Conservation (phyloP, 2,797 vertebrate species). For the Diglossa cyanea region DNA sequence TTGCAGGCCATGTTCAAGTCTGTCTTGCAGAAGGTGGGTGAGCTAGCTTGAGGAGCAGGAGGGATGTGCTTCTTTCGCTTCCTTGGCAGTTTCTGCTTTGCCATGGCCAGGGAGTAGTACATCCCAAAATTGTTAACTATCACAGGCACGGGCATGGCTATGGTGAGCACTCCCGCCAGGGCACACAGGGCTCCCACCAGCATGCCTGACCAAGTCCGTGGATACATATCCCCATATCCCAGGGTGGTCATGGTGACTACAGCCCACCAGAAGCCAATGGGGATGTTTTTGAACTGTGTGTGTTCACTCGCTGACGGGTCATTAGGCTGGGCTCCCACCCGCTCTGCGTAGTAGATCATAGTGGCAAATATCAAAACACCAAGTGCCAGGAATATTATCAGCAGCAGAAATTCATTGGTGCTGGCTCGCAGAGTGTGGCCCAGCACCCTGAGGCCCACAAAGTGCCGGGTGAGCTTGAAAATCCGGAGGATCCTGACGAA, state of each 20-base stretch:
- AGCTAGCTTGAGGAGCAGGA: constrained; percentile 86
- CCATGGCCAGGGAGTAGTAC: constrained; percentile 99
- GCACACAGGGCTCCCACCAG: constrained; percentile 97
- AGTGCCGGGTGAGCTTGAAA: constrained; percentile 97
- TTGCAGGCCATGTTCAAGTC: constrained; percentile 93
- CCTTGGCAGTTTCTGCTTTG: constrained; percentile 96
- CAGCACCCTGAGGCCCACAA: constrained; percentile 92
- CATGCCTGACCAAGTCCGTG: constrained; percentile 98
- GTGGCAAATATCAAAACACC: constrained; percentile 98
- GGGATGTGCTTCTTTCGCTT: constrained; percentile 98
- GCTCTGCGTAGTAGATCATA: constrained; percentile 98
- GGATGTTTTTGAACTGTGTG: constrained; percentile 98
- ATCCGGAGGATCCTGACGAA: constrained; percentile 97
- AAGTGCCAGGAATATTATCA: constrained; percentile 96
- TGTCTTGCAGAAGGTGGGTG: constrained; percentile 91
- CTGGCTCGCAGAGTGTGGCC: constrained; percentile 95
- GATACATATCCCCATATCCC: constrained; percentile 98
- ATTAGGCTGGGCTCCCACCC: constrained; percentile 91
- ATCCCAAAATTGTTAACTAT: constrained; percentile 99
- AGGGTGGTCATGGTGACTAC: constrained; percentile 98
- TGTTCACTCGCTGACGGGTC: constrained; percentile 92
- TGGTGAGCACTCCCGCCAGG: constrained; percentile 94
- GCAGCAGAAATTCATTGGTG: constrained; percentile 95
- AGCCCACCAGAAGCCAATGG: constrained; percentile 99
- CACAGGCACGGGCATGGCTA: constrained; percentile 98